Evolutionary conservation across 1,140 invertebrate species (phyloP).

Genomic region (Listronotus oregonensis): DNA sequence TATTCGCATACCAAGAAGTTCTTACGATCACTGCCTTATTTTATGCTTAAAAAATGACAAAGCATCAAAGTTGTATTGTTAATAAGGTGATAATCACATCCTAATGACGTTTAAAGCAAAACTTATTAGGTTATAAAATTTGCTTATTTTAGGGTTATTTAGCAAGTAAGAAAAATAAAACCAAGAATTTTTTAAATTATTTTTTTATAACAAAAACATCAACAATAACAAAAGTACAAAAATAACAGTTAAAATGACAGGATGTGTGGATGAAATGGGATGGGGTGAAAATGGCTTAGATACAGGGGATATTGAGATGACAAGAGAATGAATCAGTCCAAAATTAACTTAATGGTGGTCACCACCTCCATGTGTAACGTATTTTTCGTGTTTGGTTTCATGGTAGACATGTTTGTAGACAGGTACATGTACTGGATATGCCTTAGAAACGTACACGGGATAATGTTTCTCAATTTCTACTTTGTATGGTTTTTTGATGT

Average conservation of each 20-base stretch:
- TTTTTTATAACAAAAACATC: constrained; percentile 25
- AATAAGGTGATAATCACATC: no score
- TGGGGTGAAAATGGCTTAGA: constrained; percentile 15
- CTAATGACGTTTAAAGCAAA: no score
- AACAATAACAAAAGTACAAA: constrained; percentile 19
- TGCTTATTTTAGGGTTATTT: no score
- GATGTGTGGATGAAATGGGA: constrained; percentile 2
- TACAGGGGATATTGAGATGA: not conserved
- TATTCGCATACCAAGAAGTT: no score
- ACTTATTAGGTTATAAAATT: no score
- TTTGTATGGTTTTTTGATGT: constrained; percentile 77
- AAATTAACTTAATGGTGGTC: constrained; percentile 39
- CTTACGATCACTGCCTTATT: no score
- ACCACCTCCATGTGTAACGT: constrained; percentile 37
- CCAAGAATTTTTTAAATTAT: not conserved
- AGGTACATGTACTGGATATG: constrained; percentile 78
- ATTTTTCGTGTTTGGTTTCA: constrained; percentile 43
- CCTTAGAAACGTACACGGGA: constrained; percentile 72
- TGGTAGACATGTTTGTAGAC: constrained; percentile 80
- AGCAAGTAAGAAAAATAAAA: constrained; percentile 3
- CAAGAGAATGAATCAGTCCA: constrained; percentile 5
- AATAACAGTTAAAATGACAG: not conserved
- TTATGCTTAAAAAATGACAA: no score
- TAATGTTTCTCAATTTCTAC: constrained; percentile 79
- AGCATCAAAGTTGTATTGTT: no score